Percentiles rank a stretch among this genome's conserved stretches.
phyloP scores from a whole-genome alignment of 2,888 invertebrate genomes.

The Acleris literana region DNA sequence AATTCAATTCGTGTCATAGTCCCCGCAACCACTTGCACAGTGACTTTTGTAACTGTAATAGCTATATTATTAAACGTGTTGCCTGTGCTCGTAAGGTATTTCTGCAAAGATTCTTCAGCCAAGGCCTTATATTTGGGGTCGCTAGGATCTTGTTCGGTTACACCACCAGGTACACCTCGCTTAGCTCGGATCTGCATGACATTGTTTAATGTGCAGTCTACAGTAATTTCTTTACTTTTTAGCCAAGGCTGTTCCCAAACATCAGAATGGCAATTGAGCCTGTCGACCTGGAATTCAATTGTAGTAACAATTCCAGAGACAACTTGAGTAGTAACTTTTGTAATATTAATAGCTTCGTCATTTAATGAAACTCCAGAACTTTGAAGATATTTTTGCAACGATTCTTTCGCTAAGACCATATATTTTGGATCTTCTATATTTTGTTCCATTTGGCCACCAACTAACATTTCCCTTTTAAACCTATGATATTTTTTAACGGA shows the following conservation, averaged over 20 bases:
- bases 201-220: conserved; percentile 34
- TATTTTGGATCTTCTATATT: conserved; percentile 39
- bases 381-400: conserved; percentile 46
- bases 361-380: conserved; percentile 36
- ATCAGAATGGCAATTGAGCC: conserved; percentile 44
- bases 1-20: conserved; percentile 67
- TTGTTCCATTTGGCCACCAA: conserved; percentile 41
- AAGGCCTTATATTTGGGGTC: conserved; percentile 41
- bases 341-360: conserved; percentile 51
- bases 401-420: conserved; percentile 50
- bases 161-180: conserved; percentile 34
- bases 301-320: conserved; percentile 68
- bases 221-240: conserved; percentile 44
- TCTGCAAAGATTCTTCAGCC: conserved; percentile 45
- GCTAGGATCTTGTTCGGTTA: conserved; percentile 39
- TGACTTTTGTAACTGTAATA: conserved; percentile 58
- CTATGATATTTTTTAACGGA: conserved; percentile 22
- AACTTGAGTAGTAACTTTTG: conserved; percentile 63
- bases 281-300: conserved; percentile 59
- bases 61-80: conserved; percentile 41
- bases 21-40: conserved; percentile 75
- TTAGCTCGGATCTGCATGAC: conserved; percentile 36
- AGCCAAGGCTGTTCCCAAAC: conserved; percentile 44
- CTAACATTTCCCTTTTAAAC: background rate
- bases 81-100: conserved; percentile 40